Base-by-base conservation (phyloP, 2,797 vertebrate species). In the Rhinichthys osculus region DNA sequence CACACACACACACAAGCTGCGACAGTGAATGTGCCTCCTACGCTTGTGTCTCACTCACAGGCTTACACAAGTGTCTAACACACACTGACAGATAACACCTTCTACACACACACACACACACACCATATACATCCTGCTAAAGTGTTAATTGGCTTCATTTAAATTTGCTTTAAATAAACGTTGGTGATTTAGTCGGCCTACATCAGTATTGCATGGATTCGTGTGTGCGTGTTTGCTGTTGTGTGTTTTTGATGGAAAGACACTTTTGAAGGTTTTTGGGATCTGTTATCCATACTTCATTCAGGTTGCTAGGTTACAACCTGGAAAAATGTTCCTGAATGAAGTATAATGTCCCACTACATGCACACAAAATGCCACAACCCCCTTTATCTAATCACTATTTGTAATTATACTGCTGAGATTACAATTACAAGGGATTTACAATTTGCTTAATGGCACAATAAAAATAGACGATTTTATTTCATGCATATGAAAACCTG, bases 281-380 rank as follows among this genome's bases (percentile, higher is more conserved):
- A 87, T 81, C 67, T 62, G 76, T 83, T 89, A 87, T 82, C 57
- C 30, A 54, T 86, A 80, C 80, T 91, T 90, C 88, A 82, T 91
- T 88, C 54, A 72, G 85, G 90, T 92, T 91, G 91, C 91, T 90
- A 91, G 89, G 90, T 87, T 89, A 90, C 89, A 10, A 67, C 78
- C 44, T 71, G 80, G 77, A 87, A 82, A 87, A 89, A 88, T 83
- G 67, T 83, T 87, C 82, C 67, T 54, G 40, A 77, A 83, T 27
- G 80, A 86, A 78, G 42, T 66, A 71, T 30, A 30, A 78, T 82
- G 73, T 85, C 62, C 87, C 54, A n/a, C 66, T 82, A 86, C 57
- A 87, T 42, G 83, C 73, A 35, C 82, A 50, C 30, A 64, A 38
- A 76, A 38, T 35, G 33, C 50, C 70, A 40, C 50, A 50, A 69